Base-by-base conservation (phyloP, 2,888 invertebrate species). In the Amorpha juglandis region DNA sequence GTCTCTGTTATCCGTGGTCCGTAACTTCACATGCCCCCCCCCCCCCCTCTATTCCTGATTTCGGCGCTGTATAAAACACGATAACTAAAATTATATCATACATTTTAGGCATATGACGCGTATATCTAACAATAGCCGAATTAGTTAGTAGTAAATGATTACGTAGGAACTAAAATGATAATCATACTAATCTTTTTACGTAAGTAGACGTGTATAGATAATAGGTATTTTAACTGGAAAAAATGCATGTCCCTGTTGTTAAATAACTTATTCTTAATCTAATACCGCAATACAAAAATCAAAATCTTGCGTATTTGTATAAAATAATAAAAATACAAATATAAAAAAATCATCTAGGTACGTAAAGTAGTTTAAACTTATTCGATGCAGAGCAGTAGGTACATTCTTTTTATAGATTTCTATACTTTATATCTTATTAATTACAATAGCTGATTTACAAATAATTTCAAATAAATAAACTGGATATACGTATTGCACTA, bases 131-230 rank as follows among this genome's bases (percentile, higher is more conserved):
- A 38, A 7, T 7, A 38, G 38, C 38, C 38, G 9, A 38, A 6
- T 38, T 38, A 38, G 1, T 38, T 45, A 45, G 45, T 14, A 45
- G 11, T 11, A 45, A 45, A 12, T 42, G 6, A 45, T 45, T 45
- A 45, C 45, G 42, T 58, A 58, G 58, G 58, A 58, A 58, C 58
- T 9, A 38, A 42, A 58, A 58, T 58, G 9, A 42, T 55, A 16
- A n/a, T 16, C 7, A 11, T 55, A 55, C 9, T 3, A 42, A 4
- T 27, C 2, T 38, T 45, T 14, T 1, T 45, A 45, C 42, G 11
- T 7, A 50, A 8, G 19, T 16, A 19, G 50, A 12, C n/a, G 12
- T 16, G 12, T 48, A 48, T 16, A 6, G 16, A 19, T 19, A 6
- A 19, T 19, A 50, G 19, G 50, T 50, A 50, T 19, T 1, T 1